These are phyloP conservation scores for Myocastor coypus DNA, from an alignment of 2,113 vertebrate species.

Conservation along the genomic window DNA sequence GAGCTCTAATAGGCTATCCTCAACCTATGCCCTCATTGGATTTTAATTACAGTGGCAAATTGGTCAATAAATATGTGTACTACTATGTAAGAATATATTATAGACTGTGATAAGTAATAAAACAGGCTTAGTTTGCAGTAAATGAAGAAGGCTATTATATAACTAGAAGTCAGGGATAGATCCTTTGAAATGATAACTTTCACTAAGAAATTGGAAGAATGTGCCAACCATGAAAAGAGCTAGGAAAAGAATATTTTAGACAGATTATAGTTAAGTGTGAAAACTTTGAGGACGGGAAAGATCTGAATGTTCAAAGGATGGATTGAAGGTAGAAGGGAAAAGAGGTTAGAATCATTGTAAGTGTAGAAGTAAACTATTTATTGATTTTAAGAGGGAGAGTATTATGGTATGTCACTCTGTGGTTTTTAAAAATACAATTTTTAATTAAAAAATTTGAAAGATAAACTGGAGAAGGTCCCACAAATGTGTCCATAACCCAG, in stretches of 20 bases:
- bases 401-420: neutral
- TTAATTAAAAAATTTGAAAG: neutral
- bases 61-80: neutral
- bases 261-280: neutral
- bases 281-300: neutral
- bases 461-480: neutral
- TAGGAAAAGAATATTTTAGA: neutral
- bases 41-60: neutral
- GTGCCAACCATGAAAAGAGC: neutral
- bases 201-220: neutral
- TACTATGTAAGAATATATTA: neutral
- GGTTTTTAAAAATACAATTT: neutral
- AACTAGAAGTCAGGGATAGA: neutral
- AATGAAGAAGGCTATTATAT: neutral
- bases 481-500: neutral
- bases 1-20: neutral
- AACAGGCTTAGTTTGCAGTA: neutral
- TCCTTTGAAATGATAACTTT: neutral
- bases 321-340: neutral
- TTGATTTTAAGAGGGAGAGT: neutral
- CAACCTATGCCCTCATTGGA: neutral
- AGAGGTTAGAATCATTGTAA: neutral
- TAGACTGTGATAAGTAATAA: neutral
- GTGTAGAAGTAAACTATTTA: neutral
- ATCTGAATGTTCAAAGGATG: neutral